Conservation (phyloP, 2,888 invertebrate genomes). For the Synanthedon vespiformis region DNA sequence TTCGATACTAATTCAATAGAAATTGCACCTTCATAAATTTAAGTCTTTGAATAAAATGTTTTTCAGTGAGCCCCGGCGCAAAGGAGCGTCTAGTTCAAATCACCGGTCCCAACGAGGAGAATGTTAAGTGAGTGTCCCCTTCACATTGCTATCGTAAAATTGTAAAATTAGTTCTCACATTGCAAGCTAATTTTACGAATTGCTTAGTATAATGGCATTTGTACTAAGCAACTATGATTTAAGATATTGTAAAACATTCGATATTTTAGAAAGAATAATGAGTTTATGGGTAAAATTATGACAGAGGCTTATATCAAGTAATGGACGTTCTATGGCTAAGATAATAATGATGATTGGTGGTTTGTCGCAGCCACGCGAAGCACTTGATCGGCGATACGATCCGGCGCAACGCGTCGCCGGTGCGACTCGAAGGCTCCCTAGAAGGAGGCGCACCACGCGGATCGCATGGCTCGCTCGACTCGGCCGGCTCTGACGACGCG, state of each 20-base stretch:
- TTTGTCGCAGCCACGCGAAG: slow-evolving; percentile 82
- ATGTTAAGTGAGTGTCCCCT: slow-evolving; percentile 80
- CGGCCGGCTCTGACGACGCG: slow-evolving; percentile 69
- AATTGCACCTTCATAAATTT: too few relatives aligned
- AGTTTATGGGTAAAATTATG: too few relatives aligned
- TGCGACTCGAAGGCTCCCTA: slow-evolving; percentile 73
- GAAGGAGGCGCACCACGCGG: slow-evolving; percentile 72
- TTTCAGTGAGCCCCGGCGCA: slow-evolving; percentile 92
- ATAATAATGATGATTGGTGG: too few relatives aligned
- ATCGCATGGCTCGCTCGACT: slow-evolving; percentile 84
- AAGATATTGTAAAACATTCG: too few relatives aligned
- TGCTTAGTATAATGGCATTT: background rate
- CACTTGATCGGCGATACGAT: slow-evolving; percentile 96
- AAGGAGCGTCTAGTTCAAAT: slow-evolving; percentile 96
- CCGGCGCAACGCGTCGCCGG: slow-evolving; percentile 92
- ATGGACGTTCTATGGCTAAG: too few relatives aligned
- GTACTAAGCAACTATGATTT: background rate
- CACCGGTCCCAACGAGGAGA: slow-evolving; percentile 93
- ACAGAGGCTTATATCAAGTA: too few relatives aligned
- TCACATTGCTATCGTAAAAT: too few relatives aligned
- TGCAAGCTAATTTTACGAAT: too few relatives aligned
- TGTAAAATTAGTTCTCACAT: too few relatives aligned
- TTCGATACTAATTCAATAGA: background rate
- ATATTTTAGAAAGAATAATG: too few relatives aligned
- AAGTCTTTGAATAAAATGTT: background rate